Conservation (phyloP, 2,888 invertebrate genomes). For the Spialia ferax region DNA sequence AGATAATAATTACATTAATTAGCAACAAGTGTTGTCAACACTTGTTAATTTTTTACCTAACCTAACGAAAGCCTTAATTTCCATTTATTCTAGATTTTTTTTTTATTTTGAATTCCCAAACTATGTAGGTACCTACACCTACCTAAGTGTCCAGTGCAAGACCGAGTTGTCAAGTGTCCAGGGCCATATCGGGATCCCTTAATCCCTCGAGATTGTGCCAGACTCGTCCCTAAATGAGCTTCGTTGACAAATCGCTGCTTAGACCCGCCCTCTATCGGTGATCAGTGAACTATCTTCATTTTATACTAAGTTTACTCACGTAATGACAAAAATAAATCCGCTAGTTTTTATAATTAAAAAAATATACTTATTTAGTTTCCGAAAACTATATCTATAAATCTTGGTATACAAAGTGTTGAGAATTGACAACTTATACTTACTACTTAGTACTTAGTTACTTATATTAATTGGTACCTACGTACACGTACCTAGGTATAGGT, state of each 20-base stretch:
- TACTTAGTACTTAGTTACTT: too few species aligned
- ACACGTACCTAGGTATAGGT: too few species aligned
- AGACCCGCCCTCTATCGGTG: conserved; percentile 77
- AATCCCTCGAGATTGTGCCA: conserved; percentile 76
- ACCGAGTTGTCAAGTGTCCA: conserved; percentile 48
- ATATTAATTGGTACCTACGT: too few species aligned
- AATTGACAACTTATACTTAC: too few species aligned
- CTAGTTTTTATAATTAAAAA: not conserved
- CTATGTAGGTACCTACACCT: not conserved
- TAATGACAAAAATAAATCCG: not conserved
- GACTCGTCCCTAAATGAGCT: conserved; percentile 78
- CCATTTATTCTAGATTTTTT: too few species aligned
- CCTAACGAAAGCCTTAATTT: too few species aligned
- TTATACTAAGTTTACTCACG: conserved; percentile 18
- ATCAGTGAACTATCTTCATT: conserved; percentile 69
- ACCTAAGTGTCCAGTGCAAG: conserved; percentile 10
- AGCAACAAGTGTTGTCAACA: too few species aligned
- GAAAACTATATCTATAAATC: too few species aligned
- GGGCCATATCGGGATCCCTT: conserved; percentile 62
- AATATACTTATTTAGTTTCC: too few species aligned
- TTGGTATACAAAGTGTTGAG: too few species aligned
- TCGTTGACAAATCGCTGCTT: conserved; percentile 75
- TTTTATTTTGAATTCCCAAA: not conserved
- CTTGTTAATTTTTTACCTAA: too few species aligned
- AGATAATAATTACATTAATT: too few species aligned